These are phyloP conservation scores for Tetragnatha montana DNA, from an alignment of 2,888 invertebrate genomes.

Conservation along the genomic window DNA sequence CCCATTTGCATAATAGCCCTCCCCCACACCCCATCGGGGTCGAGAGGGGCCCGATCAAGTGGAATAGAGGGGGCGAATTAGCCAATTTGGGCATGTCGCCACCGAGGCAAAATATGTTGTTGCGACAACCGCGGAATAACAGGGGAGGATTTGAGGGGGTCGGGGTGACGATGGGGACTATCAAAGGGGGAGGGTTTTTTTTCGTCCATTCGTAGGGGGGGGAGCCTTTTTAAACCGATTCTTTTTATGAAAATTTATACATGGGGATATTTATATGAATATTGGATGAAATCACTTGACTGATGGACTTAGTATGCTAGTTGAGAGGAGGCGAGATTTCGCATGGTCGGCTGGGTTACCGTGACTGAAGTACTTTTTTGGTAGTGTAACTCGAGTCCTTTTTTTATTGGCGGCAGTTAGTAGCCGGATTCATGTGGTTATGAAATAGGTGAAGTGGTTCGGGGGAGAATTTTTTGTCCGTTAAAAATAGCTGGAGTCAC, in stretches of 20 bases:
- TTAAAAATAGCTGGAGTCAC: too few species aligned
- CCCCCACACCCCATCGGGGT: constrained; percentile 42
- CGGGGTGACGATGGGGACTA: constrained; percentile 1
- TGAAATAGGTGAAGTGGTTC: too few species aligned
- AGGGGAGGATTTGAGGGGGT: constrained; percentile 15
- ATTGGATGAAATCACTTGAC: not conserved
- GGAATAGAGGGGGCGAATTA: constrained; percentile 37
- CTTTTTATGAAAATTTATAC: not conserved
- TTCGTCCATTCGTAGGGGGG: not conserved
- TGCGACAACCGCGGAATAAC: constrained; percentile 55
- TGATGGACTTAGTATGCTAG: too few species aligned
- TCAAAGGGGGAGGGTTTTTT: constrained; percentile 4
- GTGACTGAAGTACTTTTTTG: too few species aligned
- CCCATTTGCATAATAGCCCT: constrained; percentile 61
- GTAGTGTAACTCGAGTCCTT: too few species aligned
- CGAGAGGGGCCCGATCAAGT: constrained; percentile 37
- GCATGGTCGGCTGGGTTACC: not conserved
- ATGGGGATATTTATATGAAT: not conserved
- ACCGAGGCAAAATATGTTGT: constrained; percentile 67
- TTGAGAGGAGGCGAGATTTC: not conserved
- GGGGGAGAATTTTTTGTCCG: too few species aligned
- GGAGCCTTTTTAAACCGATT: not conserved
- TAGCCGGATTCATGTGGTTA: too few species aligned
- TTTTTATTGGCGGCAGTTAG: too few species aligned
- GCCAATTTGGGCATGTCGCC: constrained; percentile 64